These are phyloP conservation scores for Heliothis peltigera DNA, from an alignment of 2,888 invertebrate genomes.

Conservation along the genomic window DNA sequence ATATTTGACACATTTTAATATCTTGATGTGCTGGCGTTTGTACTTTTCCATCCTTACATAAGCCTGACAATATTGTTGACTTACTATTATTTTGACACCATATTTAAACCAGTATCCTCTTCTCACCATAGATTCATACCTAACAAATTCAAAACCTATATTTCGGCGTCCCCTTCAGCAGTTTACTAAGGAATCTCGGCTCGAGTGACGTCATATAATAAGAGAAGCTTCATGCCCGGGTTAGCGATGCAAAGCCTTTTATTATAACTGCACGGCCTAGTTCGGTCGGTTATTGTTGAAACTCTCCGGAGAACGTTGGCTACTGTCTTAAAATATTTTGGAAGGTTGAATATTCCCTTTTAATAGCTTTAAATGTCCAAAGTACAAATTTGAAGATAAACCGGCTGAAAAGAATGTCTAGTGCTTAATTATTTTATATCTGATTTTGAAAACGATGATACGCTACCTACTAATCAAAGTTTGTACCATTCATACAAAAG, in stretches of 20 bases:
- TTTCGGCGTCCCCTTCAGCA: slow-evolving; percentile 1
- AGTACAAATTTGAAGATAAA: neutral
- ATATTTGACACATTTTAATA: too few species aligned
- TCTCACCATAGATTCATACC: too few species aligned
- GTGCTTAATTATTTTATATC: too few species aligned
- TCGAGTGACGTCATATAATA: slow-evolving; percentile 58
- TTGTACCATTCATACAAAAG: too few species aligned
- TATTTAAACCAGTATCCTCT: too few species aligned
- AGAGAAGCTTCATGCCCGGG: slow-evolving; percentile 39
- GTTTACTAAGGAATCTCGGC: slow-evolving; percentile 16
- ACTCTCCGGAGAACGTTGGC: slow-evolving; percentile 24
- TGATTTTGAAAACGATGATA: too few species aligned
- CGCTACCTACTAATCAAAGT: too few species aligned
- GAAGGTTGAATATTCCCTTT: slow-evolving; percentile 10
- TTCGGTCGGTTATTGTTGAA: slow-evolving; percentile 54
- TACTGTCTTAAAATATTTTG: slow-evolving; percentile 42
- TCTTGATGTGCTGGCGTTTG: too few species aligned
- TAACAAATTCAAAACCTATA: neutral
- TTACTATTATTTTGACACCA: too few species aligned
- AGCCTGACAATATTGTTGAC: too few species aligned
- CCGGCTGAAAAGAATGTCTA: neutral
- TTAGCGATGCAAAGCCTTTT: slow-evolving; percentile 61
- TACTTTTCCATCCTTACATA: too few species aligned
- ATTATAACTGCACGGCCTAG: slow-evolving; percentile 55
- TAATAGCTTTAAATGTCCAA: neutral